phyloP scores from a whole-genome alignment of 2,888 invertebrate species.

The Tetanocera ferruginea region DNA sequence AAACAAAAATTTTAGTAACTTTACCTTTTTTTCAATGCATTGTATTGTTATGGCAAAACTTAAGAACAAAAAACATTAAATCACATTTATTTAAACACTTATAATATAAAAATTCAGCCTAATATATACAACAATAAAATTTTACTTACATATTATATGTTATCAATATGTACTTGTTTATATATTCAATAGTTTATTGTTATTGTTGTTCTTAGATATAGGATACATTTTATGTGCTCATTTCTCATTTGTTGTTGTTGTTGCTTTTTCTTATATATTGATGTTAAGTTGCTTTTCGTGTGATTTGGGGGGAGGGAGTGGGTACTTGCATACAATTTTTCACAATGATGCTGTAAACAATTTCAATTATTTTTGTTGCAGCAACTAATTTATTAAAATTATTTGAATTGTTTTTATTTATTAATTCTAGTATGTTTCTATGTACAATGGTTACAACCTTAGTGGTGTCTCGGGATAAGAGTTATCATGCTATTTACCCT shows the following conservation, averaged over 20 bases:
- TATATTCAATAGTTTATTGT: conserved; percentile 17
- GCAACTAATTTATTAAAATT: neutral
- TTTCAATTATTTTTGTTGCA: neutral
- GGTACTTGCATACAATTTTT: neutral
- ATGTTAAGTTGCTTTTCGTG: neutral
- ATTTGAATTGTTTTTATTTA: neutral
- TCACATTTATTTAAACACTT: conserved; percentile 55
- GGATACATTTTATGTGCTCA: conserved; percentile 67
- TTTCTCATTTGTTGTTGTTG: conserved; percentile 32
- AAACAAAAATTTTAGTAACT: neutral
- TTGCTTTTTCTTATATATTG: neutral
- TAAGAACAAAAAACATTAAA: conserved; percentile 36
- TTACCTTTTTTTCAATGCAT: neutral
- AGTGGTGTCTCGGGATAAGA: conserved; percentile 24
- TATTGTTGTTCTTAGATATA: conserved; percentile 53
- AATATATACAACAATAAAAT: conserved; percentile 4
- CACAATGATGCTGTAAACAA: neutral
- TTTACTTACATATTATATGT: neutral
- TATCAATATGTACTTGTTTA: neutral
- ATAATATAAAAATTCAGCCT: conserved; percentile 38
- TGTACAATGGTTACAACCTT: conserved; percentile 35
- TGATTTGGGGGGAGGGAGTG: too few relatives aligned
- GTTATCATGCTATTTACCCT: conserved; percentile 8
- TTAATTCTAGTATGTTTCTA: neutral
- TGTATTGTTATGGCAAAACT: neutral